Percentiles rank a stretch among this genome's conserved stretches.
These are phyloP conservation scores for Gymnopithys bicolor DNA, from an alignment of 2,797 vertebrate genomes.

Conservation along the genomic window DNA sequence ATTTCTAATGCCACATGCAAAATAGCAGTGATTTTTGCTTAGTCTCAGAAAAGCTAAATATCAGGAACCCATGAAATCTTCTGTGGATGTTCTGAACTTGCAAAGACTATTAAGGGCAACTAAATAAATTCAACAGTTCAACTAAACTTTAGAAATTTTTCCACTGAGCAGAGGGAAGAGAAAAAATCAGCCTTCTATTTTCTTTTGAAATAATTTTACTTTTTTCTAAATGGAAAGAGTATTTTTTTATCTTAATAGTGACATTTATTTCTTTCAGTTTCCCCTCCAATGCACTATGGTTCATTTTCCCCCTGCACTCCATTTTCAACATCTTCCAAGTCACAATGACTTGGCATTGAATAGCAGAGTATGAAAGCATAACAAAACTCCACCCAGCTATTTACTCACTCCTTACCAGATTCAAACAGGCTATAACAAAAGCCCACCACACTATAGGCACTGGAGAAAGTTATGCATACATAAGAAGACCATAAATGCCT, in stretches of 20 bases:
- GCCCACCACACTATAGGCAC: fast-evolving
- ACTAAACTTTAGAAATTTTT: neutral
- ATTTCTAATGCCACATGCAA: neutral
- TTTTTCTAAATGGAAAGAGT: neutral
- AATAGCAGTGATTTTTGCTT: neutral
- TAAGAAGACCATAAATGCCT: neutral
- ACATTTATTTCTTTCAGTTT: neutral
- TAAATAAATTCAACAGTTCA: neutral
- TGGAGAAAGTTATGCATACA: neutral
- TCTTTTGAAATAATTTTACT: neutral
- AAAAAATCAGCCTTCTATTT: neutral
- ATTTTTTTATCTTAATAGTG: neutral
- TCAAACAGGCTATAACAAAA: neutral
- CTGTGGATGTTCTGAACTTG: neutral
- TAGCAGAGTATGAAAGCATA: neutral
- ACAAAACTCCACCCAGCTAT: neutral
- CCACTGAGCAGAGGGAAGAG: neutral
- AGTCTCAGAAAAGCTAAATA: neutral
- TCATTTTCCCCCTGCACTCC: neutral
- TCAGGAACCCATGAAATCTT: neutral
- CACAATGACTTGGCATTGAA: neutral
- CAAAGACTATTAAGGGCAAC: neutral
- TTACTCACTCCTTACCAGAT: neutral
- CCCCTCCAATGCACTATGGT: neutral
- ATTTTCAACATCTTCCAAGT: neutral